phyloP scores from a whole-genome alignment of 2,888 invertebrate genomes.

The Polyommatus iphigenia region DNA sequence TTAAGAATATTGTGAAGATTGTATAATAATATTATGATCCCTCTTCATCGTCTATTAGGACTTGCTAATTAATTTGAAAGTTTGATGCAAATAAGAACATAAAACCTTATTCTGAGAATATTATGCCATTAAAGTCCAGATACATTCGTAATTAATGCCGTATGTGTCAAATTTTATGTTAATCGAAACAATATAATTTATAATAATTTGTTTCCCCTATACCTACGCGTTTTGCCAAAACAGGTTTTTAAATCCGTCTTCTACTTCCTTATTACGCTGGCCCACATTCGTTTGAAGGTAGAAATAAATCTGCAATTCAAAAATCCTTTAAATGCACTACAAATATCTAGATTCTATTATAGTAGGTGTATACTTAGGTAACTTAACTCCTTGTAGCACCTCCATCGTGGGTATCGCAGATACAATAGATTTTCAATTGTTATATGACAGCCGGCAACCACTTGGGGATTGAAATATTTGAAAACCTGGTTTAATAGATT shows the following conservation, averaged over 20 bases:
- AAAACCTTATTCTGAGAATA: not conserved
- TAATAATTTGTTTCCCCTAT: not conserved
- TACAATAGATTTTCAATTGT: too few relatives aligned
- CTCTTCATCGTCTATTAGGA: not conserved
- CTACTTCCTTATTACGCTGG: slow-evolving; percentile 16
- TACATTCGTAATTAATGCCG: not conserved
- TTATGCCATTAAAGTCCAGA: not conserved
- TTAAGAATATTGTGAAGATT: too few relatives aligned
- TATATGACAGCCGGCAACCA: too few relatives aligned
- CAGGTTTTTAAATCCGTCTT: slow-evolving; percentile 9
- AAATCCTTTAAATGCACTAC: not conserved
- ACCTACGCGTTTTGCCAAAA: not conserved
- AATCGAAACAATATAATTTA: slow-evolving; percentile 1
- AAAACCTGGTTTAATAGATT: not conserved
- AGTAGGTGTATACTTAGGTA: not conserved
- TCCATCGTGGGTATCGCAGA: too few relatives aligned
- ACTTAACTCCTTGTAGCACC: not conserved
- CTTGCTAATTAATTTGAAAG: not conserved
- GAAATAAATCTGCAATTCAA: not conserved
- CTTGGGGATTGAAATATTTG: not conserved
- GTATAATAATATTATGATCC: not conserved
- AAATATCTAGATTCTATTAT: not conserved
- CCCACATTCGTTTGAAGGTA: not conserved
- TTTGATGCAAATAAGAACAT: not conserved
- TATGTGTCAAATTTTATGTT: not conserved